Base-by-base conservation (phyloP, 2,888 invertebrate species). In the Tinea pellionella region DNA sequence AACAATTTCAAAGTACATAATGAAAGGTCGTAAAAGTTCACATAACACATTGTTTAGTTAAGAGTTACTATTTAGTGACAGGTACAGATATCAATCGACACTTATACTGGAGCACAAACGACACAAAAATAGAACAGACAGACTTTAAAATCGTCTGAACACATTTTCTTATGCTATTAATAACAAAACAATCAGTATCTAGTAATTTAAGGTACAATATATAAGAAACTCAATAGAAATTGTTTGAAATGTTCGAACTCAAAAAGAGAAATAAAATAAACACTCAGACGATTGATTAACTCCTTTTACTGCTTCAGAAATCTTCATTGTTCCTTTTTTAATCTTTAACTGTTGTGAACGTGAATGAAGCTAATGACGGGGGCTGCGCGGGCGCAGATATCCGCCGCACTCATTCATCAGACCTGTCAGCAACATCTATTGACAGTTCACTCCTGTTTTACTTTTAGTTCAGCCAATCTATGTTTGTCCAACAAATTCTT, bases 381-480 rank as follows among this genome's bases (percentile, higher is more conserved):
- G 60, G 61, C 66, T 62, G 65, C 69, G 69, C 68, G 65, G 61
- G 64, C 65, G 75, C 80, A 75, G 16, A 47, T 53, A 53, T 18
- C 53, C 16, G 70, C 12, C 43, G 29, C 47, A 80, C 84, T 82
- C 83, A 83, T 84, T 83, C 82, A 84, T 84, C 84, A 83, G 73
- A 73, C 71, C 78, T 77, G 80, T 80, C 82, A 79, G 74, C 80
- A 83, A 80, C 85, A 83, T 83, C 81, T 82, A 84, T 85, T 85
- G 84, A 82, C 85, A 80, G 80, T 69, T 63, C 68, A 75, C 78
- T 78, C 72, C 77, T 77, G 78, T 78, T 55, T 15, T 24, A 57
- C 53, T 53, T 24, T 53, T 9, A 47, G 47, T 15, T 15, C n/a
- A 47, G 47, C 47, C 47, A 47, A 47, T 47, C 47, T 16, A 16